Conservation (phyloP, 1,140 invertebrate genomes). For the Limonius californicus region DNA sequence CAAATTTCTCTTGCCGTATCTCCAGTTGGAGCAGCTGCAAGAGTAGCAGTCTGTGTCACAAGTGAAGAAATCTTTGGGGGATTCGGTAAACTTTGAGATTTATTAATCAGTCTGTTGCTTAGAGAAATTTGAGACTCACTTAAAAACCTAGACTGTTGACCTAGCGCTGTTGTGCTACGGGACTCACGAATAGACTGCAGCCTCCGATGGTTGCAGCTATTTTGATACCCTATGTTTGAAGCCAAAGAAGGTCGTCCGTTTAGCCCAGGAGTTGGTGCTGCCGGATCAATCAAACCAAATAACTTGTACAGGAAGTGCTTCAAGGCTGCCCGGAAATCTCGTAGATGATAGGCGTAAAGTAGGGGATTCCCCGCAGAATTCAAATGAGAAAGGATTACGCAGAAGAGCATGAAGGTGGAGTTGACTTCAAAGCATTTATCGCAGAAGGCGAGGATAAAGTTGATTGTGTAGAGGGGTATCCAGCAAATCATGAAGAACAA, state of each 20-base stretch:
- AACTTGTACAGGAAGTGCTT: slow-evolving; percentile 60
- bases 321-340: slow-evolving; percentile 75
- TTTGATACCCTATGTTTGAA: not conserved
- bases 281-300: slow-evolving; percentile 49
- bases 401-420: slow-evolving; percentile 67
- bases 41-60: slow-evolving; percentile 27
- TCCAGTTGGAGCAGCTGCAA: slow-evolving; percentile 45
- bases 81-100: not conserved
- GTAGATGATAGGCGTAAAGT: slow-evolving; percentile 85
- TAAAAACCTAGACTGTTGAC: not conserved
- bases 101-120: not conserved
- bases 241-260: slow-evolving; percentile 21
- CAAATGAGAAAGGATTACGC: slow-evolving; percentile 83
- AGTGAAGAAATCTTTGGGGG: slow-evolving; percentile 10
- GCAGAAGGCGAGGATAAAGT: slow-evolving; percentile 81
- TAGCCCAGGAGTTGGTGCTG: slow-evolving; percentile 28
- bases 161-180: not conserved
- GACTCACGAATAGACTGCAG: slow-evolving; percentile 42
- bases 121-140: not conserved
- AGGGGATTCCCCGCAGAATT: slow-evolving; percentile 87
- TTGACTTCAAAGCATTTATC: slow-evolving; percentile 56
- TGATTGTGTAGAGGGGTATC: slow-evolving; percentile 89
- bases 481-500: slow-evolving; percentile 90
- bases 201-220: slow-evolving; percentile 43
- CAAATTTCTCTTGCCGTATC: slow-evolving; percentile 47